Evolutionary conservation across 2,888 invertebrate genomes (phyloP).

Genomic region (Dusona sp.): DNA sequence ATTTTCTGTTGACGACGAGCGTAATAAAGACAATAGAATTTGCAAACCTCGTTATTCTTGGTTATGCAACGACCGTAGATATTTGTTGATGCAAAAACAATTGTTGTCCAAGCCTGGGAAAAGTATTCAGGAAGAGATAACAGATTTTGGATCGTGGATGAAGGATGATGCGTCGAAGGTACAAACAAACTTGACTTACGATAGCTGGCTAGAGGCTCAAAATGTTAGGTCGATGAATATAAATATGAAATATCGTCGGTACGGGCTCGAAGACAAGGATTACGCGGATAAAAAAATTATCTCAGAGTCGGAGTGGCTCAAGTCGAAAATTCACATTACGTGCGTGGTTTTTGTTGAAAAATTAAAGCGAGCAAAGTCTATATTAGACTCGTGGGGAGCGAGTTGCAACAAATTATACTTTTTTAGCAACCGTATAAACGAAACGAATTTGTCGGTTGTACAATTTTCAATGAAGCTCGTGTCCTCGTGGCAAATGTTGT

Average conservation of each 20-base stretch:
- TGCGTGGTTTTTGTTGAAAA: slow-evolving; percentile 85
- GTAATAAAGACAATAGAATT: slow-evolving; percentile 31
- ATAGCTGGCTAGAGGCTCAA: slow-evolving; percentile 75
- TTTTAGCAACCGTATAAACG: slow-evolving; percentile 77
- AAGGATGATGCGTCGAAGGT: slow-evolving; percentile 42
- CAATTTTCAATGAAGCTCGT: slow-evolving; percentile 78
- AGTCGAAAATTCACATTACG: slow-evolving; percentile 82
- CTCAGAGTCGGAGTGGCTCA: slow-evolving; percentile 80
- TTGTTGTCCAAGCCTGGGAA: slow-evolving; percentile 6
- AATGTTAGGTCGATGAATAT: slow-evolving; percentile 67
- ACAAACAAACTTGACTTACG: slow-evolving; percentile 70
- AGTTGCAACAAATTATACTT: slow-evolving; percentile 82
- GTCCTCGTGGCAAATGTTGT: slow-evolving; percentile 85
- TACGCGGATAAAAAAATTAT: slow-evolving; percentile 17
- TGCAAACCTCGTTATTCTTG: slow-evolving; percentile 58
- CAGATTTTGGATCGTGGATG: slow-evolving; percentile 49
- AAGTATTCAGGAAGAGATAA: slow-evolving; percentile 26
- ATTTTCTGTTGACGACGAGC: slow-evolving; percentile 59
- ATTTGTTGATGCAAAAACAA: slow-evolving; percentile 28
- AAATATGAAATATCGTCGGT: slow-evolving; percentile 75
- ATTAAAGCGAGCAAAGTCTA: slow-evolving; percentile 82
- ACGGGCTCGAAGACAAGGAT: slow-evolving; percentile 68
- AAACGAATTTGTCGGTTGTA: slow-evolving; percentile 75
- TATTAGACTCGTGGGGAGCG: slow-evolving; percentile 84
- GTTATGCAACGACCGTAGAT: slow-evolving; percentile 46